Evolutionary conservation across 2,888 invertebrate genomes (phyloP).

Genomic region (Dicycla oo): DNA sequence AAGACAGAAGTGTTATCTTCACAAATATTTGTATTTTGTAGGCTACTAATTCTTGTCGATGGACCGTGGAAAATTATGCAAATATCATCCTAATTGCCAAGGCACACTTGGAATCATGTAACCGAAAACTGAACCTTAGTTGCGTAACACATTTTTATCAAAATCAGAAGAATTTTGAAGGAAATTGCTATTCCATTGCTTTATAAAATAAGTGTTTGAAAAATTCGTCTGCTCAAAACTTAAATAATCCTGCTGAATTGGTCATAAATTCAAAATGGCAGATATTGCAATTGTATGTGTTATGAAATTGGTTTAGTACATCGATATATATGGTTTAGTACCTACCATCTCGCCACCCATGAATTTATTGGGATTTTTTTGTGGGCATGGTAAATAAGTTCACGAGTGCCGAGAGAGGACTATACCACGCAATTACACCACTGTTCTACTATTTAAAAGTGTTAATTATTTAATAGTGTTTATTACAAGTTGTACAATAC

Average conservation of each 20-base stretch:
- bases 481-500: not conserved
- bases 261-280: not conserved
- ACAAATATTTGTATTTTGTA: constrained; percentile 1
- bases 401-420: too few relatives aligned
- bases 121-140: not conserved
- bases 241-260: not conserved
- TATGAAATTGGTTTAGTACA: too few relatives aligned
- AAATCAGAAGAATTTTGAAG: too few relatives aligned
- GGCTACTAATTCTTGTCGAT: not conserved
- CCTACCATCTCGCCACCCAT: too few relatives aligned
- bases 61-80: too few relatives aligned
- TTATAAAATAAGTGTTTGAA: not conserved
- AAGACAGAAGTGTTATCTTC: constrained; percentile 22
- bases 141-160: not conserved
- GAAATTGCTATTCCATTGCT: not conserved
- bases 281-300: too few relatives aligned
- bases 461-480: too few relatives aligned
- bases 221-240: too few relatives aligned
- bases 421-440: too few relatives aligned
- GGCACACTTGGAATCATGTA: not conserved
- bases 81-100: not conserved
- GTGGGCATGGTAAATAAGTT: too few relatives aligned
- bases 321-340: too few relatives aligned
- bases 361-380: too few relatives aligned
- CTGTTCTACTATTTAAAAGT: not conserved